Conservation (phyloP, 2,797 vertebrate species). For the Anguilla anguilla region DNA sequence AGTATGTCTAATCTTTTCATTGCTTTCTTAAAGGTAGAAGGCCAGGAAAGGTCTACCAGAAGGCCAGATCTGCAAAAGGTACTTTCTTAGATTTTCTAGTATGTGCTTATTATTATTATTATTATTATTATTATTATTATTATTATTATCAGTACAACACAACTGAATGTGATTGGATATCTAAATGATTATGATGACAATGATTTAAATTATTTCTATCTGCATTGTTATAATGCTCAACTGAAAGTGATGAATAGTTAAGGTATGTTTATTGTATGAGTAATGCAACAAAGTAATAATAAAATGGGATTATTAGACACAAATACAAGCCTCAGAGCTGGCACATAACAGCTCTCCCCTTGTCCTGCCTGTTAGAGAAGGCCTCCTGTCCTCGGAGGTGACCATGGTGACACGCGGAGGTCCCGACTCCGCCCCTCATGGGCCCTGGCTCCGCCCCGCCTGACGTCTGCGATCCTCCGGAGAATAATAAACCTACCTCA, state of each 20-base stretch:
- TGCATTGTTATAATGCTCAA: background rate
- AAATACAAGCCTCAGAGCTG: background rate
- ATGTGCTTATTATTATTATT: background rate
- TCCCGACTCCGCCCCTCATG: background rate
- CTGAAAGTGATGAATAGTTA: background rate
- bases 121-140: background rate
- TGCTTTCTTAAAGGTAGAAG: constrained; percentile 5
- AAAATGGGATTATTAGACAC: background rate
- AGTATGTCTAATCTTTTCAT: background rate
- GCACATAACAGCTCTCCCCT: background rate
- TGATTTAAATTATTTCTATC: background rate
- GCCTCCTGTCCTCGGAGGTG: background rate
- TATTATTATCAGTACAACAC: background rate
- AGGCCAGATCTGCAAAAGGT: constrained; percentile 16
- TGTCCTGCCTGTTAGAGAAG: background rate
- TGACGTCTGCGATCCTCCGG: background rate
- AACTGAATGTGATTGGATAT: background rate
- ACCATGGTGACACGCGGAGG: background rate
- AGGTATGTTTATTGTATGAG: background rate
- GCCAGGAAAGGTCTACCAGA: background rate
- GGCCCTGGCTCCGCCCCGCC: background rate
- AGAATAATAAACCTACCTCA: background rate
- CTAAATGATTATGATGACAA: background rate
- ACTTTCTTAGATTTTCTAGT: background rate
- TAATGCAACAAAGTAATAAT: background rate